Percentiles rank a stretch among this genome's conserved stretches.
These are phyloP conservation scores for Oryzias woworae DNA, from an alignment of 2,113 vertebrate genomes.

Conservation along the genomic window DNA sequence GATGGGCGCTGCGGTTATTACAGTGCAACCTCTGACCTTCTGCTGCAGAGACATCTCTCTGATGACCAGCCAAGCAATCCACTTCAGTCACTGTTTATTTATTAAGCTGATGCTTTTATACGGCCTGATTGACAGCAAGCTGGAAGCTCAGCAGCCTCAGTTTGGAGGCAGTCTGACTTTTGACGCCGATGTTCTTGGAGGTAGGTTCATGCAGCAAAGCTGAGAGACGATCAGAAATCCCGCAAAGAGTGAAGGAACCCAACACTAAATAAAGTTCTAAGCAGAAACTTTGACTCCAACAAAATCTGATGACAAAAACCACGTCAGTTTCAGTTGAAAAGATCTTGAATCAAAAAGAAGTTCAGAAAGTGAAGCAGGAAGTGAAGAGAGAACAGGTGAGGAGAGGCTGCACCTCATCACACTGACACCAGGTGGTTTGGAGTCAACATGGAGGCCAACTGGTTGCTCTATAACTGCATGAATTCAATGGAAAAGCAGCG, in stretches of 20 bases:
- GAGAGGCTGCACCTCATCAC: neutral
- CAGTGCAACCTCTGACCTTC: slow-evolving; percentile 22
- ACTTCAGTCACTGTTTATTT: neutral
- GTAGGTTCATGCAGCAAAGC: no score
- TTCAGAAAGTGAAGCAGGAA: slow-evolving; percentile 27
- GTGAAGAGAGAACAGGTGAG: slow-evolving; percentile 28
- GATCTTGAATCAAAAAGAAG: slow-evolving; percentile 33
- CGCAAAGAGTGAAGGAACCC: no score
- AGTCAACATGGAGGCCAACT: slow-evolving; percentile 64
- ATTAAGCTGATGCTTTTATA: neutral
- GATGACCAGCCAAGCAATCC: slow-evolving; percentile 11
- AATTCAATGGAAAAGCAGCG: slow-evolving; percentile 71
- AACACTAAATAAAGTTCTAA: no score
- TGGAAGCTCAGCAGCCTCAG: no score
- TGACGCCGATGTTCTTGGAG: no score
- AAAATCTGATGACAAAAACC: no score
- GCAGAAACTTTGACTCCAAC: no score
- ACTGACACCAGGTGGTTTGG: slow-evolving; percentile 16
- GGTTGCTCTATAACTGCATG: slow-evolving; percentile 47
- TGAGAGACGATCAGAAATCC: no score
- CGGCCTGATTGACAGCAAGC: neutral
- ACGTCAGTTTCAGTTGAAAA: no score
- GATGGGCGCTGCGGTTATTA: slow-evolving; percentile 12
- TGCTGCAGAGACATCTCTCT: neutral
- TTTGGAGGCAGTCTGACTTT: no score